These are phyloP conservation scores for Lycophotia porphyrea DNA, from an alignment of 2,888 invertebrate genomes.

Conservation along the genomic window DNA sequence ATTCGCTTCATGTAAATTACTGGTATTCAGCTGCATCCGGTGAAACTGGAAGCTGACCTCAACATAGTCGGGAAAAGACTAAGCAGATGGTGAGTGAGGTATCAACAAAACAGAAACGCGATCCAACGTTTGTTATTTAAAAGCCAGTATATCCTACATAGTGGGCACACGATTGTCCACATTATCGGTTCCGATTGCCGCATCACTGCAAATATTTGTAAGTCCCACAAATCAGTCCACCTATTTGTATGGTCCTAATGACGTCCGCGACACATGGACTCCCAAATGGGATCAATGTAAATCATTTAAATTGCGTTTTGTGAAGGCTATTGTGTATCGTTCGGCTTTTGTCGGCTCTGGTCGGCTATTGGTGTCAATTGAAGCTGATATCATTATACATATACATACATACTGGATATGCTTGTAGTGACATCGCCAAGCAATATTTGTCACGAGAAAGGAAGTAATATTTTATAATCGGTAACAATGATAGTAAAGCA, in stretches of 20 bases:
- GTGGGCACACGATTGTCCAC: not conserved
- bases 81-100: too few relatives aligned
- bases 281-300: slow-evolving; percentile 18
- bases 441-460: not conserved
- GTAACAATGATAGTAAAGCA: not conserved
- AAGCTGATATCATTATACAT: not conserved
- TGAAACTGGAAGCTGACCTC: too few relatives aligned
- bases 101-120: too few relatives aligned
- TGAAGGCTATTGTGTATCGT: slow-evolving; percentile 27
- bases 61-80: too few relatives aligned
- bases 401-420: not conserved
- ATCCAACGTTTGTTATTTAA: not conserved
- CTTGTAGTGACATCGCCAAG: too few relatives aligned
- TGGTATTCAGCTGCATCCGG: too few relatives aligned
- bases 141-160: not conserved
- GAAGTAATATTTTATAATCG: not conserved
- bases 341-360: not conserved
- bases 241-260: slow-evolving; percentile 30
- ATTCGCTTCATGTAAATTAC: too few relatives aligned
- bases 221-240: not conserved
- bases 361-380: slow-evolving; percentile 39
- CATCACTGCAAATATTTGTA: slow-evolving; percentile 34
- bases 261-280: not conserved
- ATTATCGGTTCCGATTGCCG: slow-evolving; percentile 12
- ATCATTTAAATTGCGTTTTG: slow-evolving; percentile 39